Evolutionary conservation across 2,888 invertebrate species (phyloP).

Genomic region (Rhimphoctona megacephalus): DNA sequence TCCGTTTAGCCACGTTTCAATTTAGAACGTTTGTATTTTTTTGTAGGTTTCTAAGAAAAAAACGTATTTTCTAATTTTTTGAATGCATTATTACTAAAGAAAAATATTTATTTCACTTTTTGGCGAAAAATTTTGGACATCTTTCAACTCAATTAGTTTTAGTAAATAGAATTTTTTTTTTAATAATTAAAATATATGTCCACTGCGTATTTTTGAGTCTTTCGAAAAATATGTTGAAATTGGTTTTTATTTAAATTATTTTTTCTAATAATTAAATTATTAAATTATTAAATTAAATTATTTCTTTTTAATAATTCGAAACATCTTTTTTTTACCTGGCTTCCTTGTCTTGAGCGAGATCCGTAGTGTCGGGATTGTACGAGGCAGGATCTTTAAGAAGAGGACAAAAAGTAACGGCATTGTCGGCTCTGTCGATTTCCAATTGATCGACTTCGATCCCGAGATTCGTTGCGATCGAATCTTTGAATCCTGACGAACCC

Average conservation of each 20-base stretch:
- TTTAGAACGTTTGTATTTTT: not conserved
- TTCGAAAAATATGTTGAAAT: no score
- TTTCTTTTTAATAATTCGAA: no score
- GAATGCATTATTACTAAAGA: no score
- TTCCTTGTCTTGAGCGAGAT: constrained; percentile 93
- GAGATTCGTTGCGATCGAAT: constrained; percentile 84
- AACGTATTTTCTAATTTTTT: constrained; percentile 22
- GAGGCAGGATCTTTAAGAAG: constrained; percentile 91
- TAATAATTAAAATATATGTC: no score
- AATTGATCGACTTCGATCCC: constrained; percentile 82
- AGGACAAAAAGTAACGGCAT: constrained; percentile 89
- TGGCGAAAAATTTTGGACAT: no score
- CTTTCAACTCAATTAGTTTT: no score
- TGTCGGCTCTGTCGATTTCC: constrained; percentile 85
- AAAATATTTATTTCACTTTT: no score
- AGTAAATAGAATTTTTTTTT: no score
- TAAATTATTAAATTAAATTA: no score
- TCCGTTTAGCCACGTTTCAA: not conserved
- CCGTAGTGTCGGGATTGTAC: constrained; percentile 97
- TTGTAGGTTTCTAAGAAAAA: not conserved
- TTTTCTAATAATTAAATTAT: no score
- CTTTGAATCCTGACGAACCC: constrained; percentile 88
- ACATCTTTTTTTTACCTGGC: constrained; percentile 87
- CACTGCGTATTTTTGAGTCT: no score
- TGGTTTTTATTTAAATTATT: no score